phyloP scores from a whole-genome alignment of 2,797 vertebrate species.

The Myotis daubentonii region DNA sequence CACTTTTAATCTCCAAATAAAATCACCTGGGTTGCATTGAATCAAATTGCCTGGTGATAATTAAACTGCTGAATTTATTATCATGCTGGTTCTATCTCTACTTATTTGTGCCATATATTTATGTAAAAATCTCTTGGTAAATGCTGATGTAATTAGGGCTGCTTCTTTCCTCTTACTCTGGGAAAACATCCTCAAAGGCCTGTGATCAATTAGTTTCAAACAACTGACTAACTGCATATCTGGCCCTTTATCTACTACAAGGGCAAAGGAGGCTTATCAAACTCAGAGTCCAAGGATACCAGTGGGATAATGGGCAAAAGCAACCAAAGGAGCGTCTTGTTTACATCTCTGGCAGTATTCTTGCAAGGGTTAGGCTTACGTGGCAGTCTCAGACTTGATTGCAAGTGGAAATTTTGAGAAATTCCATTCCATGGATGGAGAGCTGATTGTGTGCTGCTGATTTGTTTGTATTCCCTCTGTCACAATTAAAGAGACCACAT shows the following conservation, averaged over 20 bases:
- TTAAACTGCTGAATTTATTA: slow-evolving; percentile 19
- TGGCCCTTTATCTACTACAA: neutral
- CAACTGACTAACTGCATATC: neutral
- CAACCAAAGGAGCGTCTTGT: neutral
- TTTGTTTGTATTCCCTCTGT: slow-evolving; percentile 63
- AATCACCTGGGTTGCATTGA: neutral
- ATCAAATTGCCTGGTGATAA: slow-evolving; percentile 30
- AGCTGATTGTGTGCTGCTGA: slow-evolving; percentile 52
- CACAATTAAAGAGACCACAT: slow-evolving; percentile 59
- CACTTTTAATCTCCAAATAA: neutral
- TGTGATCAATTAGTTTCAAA: slow-evolving; percentile 41
- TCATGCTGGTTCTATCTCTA: neutral
- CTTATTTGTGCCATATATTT: slow-evolving; percentile 3
- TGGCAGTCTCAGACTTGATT: neutral
- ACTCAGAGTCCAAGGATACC: neutral
- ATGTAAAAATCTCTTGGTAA: neutral
- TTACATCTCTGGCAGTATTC: neutral
- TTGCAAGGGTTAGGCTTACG: neutral
- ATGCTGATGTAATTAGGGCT: neutral
- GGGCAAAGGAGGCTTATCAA: neutral
- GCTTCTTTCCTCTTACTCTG: slow-evolving; percentile 11
- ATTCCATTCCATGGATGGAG: slow-evolving; percentile 22
- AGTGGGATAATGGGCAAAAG: neutral
- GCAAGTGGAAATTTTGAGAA: slow-evolving; percentile 43
- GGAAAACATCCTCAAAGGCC: neutral